Evolutionary conservation across 2,113 vertebrate genomes (phyloP).

Genomic region (Phrynosoma blainvillii): DNA sequence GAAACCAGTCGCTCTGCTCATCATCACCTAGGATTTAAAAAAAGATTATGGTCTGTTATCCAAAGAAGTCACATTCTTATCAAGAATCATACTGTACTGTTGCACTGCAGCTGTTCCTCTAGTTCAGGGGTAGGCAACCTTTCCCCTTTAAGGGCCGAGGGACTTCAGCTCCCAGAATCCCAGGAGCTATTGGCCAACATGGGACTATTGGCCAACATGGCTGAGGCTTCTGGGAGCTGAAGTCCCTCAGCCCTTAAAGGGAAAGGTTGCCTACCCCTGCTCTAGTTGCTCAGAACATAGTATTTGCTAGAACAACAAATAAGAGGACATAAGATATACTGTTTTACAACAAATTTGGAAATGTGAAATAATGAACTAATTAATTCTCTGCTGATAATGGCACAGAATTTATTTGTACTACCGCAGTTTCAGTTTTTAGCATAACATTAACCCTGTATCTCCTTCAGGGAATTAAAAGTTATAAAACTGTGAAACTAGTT

Average conservation of each 20-base stretch:
- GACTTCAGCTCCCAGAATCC: no score
- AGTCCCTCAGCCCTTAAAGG: no score
- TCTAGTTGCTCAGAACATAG: constrained; percentile 29
- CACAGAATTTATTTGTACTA: constrained; percentile 64
- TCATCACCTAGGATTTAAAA: constrained; percentile 84
- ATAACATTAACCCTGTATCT: constrained; percentile 66
- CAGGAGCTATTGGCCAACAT: no score
- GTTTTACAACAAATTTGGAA: constrained; percentile 67
- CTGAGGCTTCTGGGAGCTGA: no score
- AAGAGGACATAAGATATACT: constrained; percentile 63
- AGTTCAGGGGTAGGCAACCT: no score
- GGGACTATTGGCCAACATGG: no score
- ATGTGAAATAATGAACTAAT: constrained; percentile 64
- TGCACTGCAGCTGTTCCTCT: constrained; percentile 38
- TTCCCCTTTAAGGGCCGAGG: no score
- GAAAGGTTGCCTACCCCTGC: no score
- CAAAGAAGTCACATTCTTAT: constrained; percentile 36
- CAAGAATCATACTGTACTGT: constrained; percentile 42
- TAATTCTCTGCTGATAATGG: constrained; percentile 66
- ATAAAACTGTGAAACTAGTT: constrained; percentile 71
- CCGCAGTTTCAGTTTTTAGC: constrained; percentile 65
- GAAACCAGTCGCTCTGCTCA: constrained; percentile 98
- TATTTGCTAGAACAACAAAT: constrained; percentile 52
- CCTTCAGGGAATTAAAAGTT: constrained; percentile 71
- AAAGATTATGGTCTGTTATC: constrained; percentile 33